Evolutionary conservation across 2,888 invertebrate species (phyloP).

Genomic region (Hirtodrosophila histrioides): DNA sequence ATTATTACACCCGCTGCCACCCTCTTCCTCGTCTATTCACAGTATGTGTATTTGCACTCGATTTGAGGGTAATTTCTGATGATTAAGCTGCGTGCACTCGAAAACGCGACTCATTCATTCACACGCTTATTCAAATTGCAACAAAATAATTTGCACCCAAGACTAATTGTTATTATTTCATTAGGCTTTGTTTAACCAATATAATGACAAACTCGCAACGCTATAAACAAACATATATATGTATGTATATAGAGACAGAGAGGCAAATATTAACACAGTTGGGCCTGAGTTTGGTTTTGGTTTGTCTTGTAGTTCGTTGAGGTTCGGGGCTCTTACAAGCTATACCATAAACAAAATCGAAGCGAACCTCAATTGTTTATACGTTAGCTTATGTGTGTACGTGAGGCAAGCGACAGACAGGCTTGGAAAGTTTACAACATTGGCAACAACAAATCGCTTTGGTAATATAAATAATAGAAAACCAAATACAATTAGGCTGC

Average conservation of each 20-base stretch:
- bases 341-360: slow-evolving; percentile 4
- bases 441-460: slow-evolving; percentile 42
- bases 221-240: background rate
- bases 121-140: slow-evolving; percentile 55
- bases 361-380: slow-evolving; percentile 9
- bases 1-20: background rate
- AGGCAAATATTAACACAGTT: slow-evolving; percentile 46
- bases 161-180: slow-evolving; percentile 46
- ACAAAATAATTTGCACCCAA: slow-evolving; percentile 53
- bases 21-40: slow-evolving; percentile 3
- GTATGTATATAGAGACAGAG: slow-evolving; percentile 5
- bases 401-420: slow-evolving; percentile 54
- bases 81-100: slow-evolving; percentile 20
- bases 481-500: slow-evolving; percentile 62
- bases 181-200: slow-evolving; percentile 16
- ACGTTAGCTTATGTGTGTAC: slow-evolving; percentile 9
- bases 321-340: slow-evolving; percentile 26
- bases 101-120: slow-evolving; percentile 62
- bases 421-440: slow-evolving; percentile 66
- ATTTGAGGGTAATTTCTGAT: slow-evolving; percentile 27
- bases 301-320: slow-evolving; percentile 13
- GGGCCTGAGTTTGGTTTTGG: background rate
- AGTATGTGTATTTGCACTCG: background rate
- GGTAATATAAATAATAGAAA: slow-evolving; percentile 68
- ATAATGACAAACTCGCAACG: slow-evolving; percentile 6